Conservation (phyloP, 2,113 vertebrate species). For the Herpailurus yagouaroundi region DNA sequence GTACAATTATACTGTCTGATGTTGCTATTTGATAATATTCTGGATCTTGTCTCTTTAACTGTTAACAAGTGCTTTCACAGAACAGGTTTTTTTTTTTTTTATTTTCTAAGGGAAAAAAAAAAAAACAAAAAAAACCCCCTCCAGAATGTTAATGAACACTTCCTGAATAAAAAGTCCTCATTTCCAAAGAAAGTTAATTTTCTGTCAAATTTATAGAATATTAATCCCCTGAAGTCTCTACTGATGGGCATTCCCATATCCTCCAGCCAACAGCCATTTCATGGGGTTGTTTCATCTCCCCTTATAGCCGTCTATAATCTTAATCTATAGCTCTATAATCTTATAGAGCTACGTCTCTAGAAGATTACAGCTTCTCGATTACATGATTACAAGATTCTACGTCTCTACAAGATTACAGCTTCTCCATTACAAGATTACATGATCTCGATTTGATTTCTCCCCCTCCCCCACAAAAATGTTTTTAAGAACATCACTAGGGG, state of each 20-base stretch:
- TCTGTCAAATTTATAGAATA: background rate
- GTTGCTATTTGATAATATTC: background rate
- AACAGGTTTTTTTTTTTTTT: background rate
- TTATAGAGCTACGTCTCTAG: background rate
- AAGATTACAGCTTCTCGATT: background rate
- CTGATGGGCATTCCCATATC: background rate
- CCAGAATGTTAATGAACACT: background rate
- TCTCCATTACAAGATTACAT: background rate
- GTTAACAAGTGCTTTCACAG: background rate
- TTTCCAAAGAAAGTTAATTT: background rate
- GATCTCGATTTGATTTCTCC: background rate
- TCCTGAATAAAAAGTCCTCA: background rate
- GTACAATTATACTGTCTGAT: background rate
- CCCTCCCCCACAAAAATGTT: background rate
- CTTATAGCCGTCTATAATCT: background rate
- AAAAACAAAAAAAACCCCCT: background rate
- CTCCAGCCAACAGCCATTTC: background rate
- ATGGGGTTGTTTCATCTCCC: background rate
- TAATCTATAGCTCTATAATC: too few species aligned
- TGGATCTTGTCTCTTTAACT: background rate
- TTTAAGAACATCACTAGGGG: background rate
- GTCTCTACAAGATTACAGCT: background rate
- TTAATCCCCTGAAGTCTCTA: background rate
- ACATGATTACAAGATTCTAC: too few species aligned
- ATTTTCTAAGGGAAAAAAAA: background rate